These are phyloP conservation scores for Caradrina clavipalpis DNA, from an alignment of 2,888 invertebrate genomes.

Conservation along the genomic window DNA sequence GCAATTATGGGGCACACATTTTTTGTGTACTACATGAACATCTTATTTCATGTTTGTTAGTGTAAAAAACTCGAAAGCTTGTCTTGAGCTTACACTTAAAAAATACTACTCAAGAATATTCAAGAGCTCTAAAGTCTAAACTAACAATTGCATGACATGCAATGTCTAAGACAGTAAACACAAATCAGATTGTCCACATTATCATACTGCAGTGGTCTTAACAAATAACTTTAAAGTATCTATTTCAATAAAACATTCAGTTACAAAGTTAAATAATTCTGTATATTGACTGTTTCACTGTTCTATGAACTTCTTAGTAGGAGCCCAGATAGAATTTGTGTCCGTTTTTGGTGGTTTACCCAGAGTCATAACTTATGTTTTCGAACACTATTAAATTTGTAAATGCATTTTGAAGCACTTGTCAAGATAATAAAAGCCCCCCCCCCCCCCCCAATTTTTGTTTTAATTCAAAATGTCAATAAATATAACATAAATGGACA, in stretches of 20 bases:
- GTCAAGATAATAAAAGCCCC: too few relatives aligned
- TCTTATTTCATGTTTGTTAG: too few relatives aligned
- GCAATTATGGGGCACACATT: too few relatives aligned
- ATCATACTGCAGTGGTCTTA: conserved; percentile 2
- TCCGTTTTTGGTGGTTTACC: too few relatives aligned
- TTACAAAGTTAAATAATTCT: neutral
- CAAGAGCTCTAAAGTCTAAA: neutral
- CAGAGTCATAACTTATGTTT: too few relatives aligned
- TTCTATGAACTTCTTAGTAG: neutral
- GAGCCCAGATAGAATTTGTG: neutral
- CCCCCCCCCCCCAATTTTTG: too few relatives aligned
- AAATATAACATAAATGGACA: too few relatives aligned
- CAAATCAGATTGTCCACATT: conserved; percentile 8
- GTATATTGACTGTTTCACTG: neutral
- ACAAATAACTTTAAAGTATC: neutral
- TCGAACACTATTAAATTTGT: too few relatives aligned
- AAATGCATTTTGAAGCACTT: too few relatives aligned
- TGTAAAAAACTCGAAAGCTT: neutral
- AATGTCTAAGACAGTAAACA: conserved; percentile 20
- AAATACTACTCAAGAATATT: neutral
- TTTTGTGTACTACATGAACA: too few relatives aligned
- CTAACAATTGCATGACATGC: conserved; percentile 17
- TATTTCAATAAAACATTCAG: neutral
- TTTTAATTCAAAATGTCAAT: too few relatives aligned
- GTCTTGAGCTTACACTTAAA: too few relatives aligned